Base-by-base conservation (phyloP, 2,888 invertebrate genomes). In the Microctonus brassicae region DNA sequence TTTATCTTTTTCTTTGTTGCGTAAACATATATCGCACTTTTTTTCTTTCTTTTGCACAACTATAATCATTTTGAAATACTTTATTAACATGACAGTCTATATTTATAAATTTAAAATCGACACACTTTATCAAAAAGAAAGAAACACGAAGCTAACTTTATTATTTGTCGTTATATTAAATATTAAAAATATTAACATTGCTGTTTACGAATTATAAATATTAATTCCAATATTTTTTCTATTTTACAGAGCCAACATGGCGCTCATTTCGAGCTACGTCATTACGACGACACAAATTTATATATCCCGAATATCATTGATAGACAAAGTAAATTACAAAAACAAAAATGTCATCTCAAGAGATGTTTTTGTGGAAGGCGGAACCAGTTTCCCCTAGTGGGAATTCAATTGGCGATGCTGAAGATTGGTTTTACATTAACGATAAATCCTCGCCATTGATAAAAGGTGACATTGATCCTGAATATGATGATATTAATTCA, bases 231-330 rank as follows among this genome's bases (percentile, higher is more conserved):
- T n/a, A n/a, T 1, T 39, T 13, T 47, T 17, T 47, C 17, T 3
- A 7, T 20, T 85, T 92, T 91, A 76, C 90, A 95, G 95, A 90
- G 94, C 94, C 95, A 93, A 82, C 87, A 95, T 95, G 95, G 95
- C 95, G 91, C 90, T 91, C 90, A 88, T 89, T 89, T 88, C 90
- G 90, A 90, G 90, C 90, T 90, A 88, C 80, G 90, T 90, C 89
- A 90, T 90, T 90, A 90, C 89, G 88, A 89, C 91, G 91, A 92
- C 89, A 90, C 89, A 89, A 89, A 88, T 89, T 83, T 82, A 76
- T 76, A 80, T 83, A 78, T 70, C 78, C 76, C 78, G 77, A 80
- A 78, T 81, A 79, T 78, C 81, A 78, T 70, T 61, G 34, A 80
- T 76, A 73, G 63, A 80, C 62, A 68, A 77, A 73, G 80, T 80